Percentiles rank a stretch among this genome's conserved stretches.
Evolutionary conservation across 2,888 invertebrate species (phyloP).

Genomic region (Meandrusa payeni): DNA sequence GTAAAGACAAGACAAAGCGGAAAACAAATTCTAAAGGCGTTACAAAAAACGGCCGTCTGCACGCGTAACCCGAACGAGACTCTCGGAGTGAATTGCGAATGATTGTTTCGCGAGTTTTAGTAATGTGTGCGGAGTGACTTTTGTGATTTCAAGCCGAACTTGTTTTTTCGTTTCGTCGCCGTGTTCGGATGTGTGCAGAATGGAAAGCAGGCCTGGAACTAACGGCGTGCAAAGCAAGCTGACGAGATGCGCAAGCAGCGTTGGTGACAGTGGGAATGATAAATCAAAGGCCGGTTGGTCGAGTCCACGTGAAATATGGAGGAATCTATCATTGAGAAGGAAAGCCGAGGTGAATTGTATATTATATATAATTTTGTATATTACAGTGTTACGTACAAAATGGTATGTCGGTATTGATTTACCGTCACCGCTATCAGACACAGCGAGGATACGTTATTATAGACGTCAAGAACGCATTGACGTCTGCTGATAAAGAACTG

Average conservation of each 20-base stretch:
- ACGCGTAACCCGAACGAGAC: constrained; percentile 26
- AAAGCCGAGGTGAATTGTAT: constrained; percentile 64
- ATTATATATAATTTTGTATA: constrained; percentile 15
- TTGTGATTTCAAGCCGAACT: constrained; percentile 30
- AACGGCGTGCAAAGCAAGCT: constrained; percentile 61
- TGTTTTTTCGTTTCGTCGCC: constrained; percentile 22
- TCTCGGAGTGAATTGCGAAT: constrained; percentile 22
- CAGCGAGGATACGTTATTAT: constrained; percentile 30
- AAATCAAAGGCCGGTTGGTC: constrained; percentile 73
- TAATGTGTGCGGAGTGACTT: constrained; percentile 42
- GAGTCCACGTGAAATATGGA: constrained; percentile 74
- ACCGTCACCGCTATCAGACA: constrained; percentile 31
- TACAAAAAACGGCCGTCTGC: constrained; percentile 27
- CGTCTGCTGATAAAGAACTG: constrained; percentile 32
- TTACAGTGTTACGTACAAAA: constrained; percentile 18
- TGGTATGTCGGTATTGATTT: constrained; percentile 37
- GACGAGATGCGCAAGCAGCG: constrained; percentile 67
- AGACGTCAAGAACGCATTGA: constrained; percentile 31
- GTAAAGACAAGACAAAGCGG: constrained; percentile 31
- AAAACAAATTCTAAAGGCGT: constrained; percentile 35
- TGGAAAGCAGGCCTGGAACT: constrained; percentile 51
- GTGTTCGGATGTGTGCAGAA: constrained; percentile 48
- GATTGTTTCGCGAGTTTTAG: constrained; percentile 26
- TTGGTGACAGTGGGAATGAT: constrained; percentile 62
- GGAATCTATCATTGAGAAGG: constrained; percentile 70